Evolutionary conservation across 2,888 invertebrate species (phyloP), one percentile per base, ranked within the genome.

Genomic region (Clunio marinus): DNA sequence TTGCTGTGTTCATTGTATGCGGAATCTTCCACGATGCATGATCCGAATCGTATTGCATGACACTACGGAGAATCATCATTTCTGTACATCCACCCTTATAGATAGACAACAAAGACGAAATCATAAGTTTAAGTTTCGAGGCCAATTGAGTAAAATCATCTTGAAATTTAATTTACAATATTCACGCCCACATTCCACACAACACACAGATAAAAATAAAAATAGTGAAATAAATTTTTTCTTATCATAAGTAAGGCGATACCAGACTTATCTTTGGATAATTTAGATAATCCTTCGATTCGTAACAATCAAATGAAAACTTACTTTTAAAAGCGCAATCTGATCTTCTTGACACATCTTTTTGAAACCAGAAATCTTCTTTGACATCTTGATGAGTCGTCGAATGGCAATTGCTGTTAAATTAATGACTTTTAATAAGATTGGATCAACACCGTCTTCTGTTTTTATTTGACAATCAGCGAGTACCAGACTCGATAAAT

Each of bases 341-440:
- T 97, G 96, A 78, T 97, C 96, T 73, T 93, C 93, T 75, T 96
- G 93, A 75, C 93, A 93, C 85, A 98, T 89, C 74, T 89, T 90
- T 76, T 91, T 91, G 78, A 98, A 98, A 1, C 93, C 91, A 74
- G 86, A 88, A 63, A 91, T 90, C 76, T 88, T 89, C 75, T 91
- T 91, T 0, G 89, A 87, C 88, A 90, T 89, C 78, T 89, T 90
- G 74, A 90, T 90, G 67, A 91, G 80, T 67, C 96, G 83, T 70
- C 95, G 81, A 71, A 98, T 95, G 2, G 95, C 95, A 68, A 95
- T 86, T 2, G 96, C 95, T 0, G 94, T 94, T 73, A 96, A 81
- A 82, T 94, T 94, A 71, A 94, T 91, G 25, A 94, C 88, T 73
- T 89, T 91, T 67, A 93, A 82, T 3, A 94, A 78, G 57, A 87